A percentile compares a stretch with the other conserved stretches of the same genome.
phyloP scores from a whole-genome alignment of 2,113 vertebrate genomes.

The Ploceus nigricollis region DNA sequence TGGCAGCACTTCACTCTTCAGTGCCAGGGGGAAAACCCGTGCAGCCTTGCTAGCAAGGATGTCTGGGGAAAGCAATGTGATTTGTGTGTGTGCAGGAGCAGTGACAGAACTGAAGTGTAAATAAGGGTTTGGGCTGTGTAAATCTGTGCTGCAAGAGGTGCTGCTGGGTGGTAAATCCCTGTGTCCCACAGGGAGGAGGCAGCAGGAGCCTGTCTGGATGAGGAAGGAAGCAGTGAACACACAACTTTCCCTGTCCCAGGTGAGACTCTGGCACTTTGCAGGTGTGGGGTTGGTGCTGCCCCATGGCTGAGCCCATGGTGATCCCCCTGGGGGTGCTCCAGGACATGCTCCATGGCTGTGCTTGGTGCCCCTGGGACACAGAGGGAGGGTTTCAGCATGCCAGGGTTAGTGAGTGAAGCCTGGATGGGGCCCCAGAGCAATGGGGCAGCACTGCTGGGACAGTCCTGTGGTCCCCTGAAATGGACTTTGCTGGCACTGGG shows the following conservation, averaged over 20 bases:
- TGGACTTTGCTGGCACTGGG: not conserved
- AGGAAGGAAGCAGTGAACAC: not conserved
- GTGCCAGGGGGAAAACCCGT: not conserved
- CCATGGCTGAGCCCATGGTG: rapidly evolving
- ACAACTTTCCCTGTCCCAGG: rapidly evolving
- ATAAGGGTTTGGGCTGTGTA: not conserved
- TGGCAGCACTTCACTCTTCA: not conserved
- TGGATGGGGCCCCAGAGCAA: not conserved
- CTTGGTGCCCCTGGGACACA: not conserved
- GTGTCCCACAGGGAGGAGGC: not conserved
- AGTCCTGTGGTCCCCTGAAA: not conserved
- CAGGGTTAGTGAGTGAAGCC: rapidly evolving
- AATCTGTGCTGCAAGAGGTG: not conserved
- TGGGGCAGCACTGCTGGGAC: rapidly evolving
- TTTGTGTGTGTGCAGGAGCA: not conserved
- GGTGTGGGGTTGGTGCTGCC: rapidly evolving
- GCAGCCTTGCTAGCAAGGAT: not conserved
- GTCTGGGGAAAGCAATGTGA: not conserved
- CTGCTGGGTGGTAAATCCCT: not conserved
- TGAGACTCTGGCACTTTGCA: not conserved
- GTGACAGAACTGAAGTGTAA: conserved; percentile 12
- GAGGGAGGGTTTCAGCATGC: not conserved
- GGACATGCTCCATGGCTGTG: rapidly evolving
- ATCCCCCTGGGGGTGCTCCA: rapidly evolving
- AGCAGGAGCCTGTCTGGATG: not conserved